Percentiles rank a stretch among this genome's conserved stretches.
Evolutionary conservation across 1,140 invertebrate genomes (phyloP).

Genomic region (Nasonia vitripennis): DNA sequence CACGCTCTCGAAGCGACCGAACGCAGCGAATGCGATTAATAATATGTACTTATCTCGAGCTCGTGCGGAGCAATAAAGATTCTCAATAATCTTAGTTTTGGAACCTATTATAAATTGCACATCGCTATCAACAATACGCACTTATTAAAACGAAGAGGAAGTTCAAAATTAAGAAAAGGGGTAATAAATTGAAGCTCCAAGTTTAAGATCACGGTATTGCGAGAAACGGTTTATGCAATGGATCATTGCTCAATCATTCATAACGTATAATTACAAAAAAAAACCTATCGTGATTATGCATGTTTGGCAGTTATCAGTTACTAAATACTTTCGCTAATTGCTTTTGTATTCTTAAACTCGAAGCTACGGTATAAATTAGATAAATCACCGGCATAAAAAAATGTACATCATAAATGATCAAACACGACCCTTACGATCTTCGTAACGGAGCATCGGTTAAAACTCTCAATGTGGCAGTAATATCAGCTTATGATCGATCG

Average conservation of each 20-base stretch:
- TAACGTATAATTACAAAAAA: conserved; percentile 49
- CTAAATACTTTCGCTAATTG: conserved; percentile 46
- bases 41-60: not conserved
- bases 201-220: conserved; percentile 23
- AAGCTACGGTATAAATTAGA: conserved; percentile 6
- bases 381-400: conserved; percentile 11
- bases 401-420: conserved; percentile 45
- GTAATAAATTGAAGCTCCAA: conserved; percentile 32
- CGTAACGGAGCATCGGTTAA: not conserved
- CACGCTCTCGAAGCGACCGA: conserved; percentile 34
- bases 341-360: conserved; percentile 41
- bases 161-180: not conserved
- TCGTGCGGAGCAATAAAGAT: conserved; percentile 41
- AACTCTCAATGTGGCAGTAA: conserved; percentile 13
- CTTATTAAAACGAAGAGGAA: not conserved
- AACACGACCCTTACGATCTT: not conserved
- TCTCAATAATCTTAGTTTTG: conserved; percentile 32
- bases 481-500: not conserved
- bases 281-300: conserved; percentile 15
- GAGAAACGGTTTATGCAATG: conserved; percentile 7
- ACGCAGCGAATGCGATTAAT: conserved; percentile 31
- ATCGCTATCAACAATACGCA: conserved; percentile 28
- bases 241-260: conserved; percentile 24
- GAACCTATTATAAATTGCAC: conserved; percentile 12
- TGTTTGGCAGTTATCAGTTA: conserved; percentile 50